Evolutionary conservation across 2,113 vertebrate species (phyloP), one percentile per base, ranked within the genome.

Genomic region (Heliornis fulica): DNA sequence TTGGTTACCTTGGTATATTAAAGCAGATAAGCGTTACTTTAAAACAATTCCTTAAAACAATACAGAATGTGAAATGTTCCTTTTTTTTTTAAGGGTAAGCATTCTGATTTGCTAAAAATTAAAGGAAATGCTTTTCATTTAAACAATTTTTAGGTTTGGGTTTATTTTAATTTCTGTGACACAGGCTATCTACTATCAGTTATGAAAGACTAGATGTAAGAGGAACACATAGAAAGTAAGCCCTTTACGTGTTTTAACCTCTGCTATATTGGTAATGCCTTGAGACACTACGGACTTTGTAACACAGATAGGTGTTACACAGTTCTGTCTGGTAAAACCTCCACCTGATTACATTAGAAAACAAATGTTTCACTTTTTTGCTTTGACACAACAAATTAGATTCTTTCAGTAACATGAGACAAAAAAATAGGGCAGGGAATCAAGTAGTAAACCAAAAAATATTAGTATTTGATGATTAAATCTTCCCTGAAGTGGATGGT

Each of bases 321-420:
- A 41, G 41, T 76, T 53, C 34, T 20, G 34, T 61, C 48, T 69
- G 68, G 13, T 14, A 65, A 72, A 3, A 2, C 31, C 81, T 13
- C 70, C 75, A 69, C 75, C 48, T 4, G 46, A 38, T n/a, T 54
- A 53, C 45, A 66, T 43, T 91, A 25, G 83, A 95, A 91, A 95
- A 93, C 38, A 85, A 76, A 29, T 51, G 36, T 77, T 96, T 94
- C 63, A 66, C 41, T 79, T 65, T 96, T 94, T 94, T 43, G 11
- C 84, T 93, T 87, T 66, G 36, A 83, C 59, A 87, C 70, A 92
- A 71, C 20, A 63, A 57, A 68, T 60, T 16, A 26, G 11, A 57
- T 38, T 88, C 89, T 78, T 93, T 54, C 91, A 65, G 11, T 89
- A 41, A 20, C 5, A 32, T 2, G 16, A 79, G n/a, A 70, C 0